A percentile compares a stretch with the other conserved stretches of the same genome.
Evolutionary conservation across 1,140 invertebrate genomes (phyloP).

Genomic region (Radopholus similis): DNA sequence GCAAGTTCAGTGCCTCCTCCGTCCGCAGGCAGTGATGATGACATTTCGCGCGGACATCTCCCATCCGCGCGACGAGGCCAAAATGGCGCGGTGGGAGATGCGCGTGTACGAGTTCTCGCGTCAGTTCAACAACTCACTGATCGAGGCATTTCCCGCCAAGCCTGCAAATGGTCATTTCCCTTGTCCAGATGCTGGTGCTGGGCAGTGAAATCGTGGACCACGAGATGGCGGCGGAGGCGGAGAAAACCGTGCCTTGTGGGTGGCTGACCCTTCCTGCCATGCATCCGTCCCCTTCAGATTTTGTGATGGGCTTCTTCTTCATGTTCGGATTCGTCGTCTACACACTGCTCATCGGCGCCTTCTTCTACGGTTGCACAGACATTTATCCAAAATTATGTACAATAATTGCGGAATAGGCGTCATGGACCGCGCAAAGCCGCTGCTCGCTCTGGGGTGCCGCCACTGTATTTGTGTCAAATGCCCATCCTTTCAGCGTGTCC

Average conservation of each 20-base stretch:
- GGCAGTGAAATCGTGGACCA: constrained; percentile 55
- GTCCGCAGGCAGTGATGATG: constrained; percentile 38
- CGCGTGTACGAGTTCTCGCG: constrained; percentile 23
- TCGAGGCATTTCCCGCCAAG: background rate
- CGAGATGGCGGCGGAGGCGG: constrained; percentile 55
- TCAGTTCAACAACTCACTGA: constrained; percentile 24
- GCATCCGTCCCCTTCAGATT: background rate
- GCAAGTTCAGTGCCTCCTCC: background rate
- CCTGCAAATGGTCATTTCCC: background rate
- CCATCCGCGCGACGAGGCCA: constrained; percentile 35
- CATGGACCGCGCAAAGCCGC: constrained; percentile 31
- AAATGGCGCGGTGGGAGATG: constrained; percentile 39
- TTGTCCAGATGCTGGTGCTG: constrained; percentile 38
- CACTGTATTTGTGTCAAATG: background rate
- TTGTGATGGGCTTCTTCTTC: constrained; percentile 35
- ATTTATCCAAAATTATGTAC: no score
- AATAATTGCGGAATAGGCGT: no score
- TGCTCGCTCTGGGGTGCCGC: constrained; percentile 35
- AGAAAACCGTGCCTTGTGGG: constrained; percentile 50
- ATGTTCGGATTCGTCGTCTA: constrained; percentile 43
- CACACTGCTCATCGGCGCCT: constrained; percentile 35
- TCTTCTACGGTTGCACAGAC: no score
- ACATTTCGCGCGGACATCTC: constrained; percentile 44
- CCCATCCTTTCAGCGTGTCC: constrained; percentile 12
- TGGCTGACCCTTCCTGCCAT: constrained; percentile 14